These are phyloP conservation scores for Zaprionus lineosus DNA, from an alignment of 2,888 invertebrate species.

Conservation along the genomic window DNA sequence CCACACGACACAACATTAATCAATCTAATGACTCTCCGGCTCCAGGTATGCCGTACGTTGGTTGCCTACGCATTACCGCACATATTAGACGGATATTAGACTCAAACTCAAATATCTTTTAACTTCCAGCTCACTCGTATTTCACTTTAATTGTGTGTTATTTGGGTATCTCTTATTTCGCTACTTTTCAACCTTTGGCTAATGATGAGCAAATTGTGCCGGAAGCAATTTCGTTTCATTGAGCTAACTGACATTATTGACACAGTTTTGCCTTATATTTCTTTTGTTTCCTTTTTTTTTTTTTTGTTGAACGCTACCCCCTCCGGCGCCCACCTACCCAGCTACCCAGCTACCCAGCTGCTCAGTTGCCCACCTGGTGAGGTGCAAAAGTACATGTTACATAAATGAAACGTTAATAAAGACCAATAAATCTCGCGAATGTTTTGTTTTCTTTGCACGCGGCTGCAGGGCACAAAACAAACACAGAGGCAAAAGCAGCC, in stretches of 20 bases:
- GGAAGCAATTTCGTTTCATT: constrained; percentile 64
- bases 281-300: no score
- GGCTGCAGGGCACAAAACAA: constrained; percentile 20
- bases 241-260: constrained; percentile 63
- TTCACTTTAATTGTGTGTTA: constrained; percentile 10
- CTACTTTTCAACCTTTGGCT: constrained; percentile 47
- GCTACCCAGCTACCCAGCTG: not conserved
- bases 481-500: constrained; percentile 2
- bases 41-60: no score
- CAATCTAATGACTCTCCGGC: constrained; percentile 18
- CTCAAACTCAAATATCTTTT: no score
- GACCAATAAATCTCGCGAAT: constrained; percentile 33
- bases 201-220: constrained; percentile 70
- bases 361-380: no score
- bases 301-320: no score
- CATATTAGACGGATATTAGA: no score
- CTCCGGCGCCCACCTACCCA: not conserved
- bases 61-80: constrained; percentile 8
- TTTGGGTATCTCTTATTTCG: constrained; percentile 1
- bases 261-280: constrained; percentile 65
- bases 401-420: constrained; percentile 52
- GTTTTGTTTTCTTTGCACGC: constrained; percentile 1
- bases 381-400: constrained; percentile 28
- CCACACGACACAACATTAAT: constrained; percentile 36
- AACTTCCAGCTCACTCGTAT: not conserved